Evolutionary conservation across 2,113 vertebrate genomes (phyloP), one percentile per base, ranked within the genome.

Genomic region (Elgaria multicarinata): DNA sequence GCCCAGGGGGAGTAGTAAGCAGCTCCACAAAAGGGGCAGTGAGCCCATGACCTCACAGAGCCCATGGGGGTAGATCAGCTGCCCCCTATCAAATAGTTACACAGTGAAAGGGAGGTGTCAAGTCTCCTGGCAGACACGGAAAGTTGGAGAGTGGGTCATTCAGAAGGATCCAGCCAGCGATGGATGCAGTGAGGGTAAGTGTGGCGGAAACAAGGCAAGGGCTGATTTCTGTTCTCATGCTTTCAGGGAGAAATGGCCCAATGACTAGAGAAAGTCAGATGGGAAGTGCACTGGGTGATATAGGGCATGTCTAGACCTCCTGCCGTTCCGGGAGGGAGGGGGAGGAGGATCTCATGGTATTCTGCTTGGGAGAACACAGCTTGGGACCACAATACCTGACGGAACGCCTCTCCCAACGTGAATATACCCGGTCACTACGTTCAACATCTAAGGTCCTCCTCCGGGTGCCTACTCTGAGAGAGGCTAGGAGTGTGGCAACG

Each of bases 41-140:
- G 55, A 2, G 22, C 87, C 39, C 87, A 74, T 28, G 79, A 88
- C 87, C 53, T 88, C 87, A 88, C 33, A 88, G 87, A 75, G 69
- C 24, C 84, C 44, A n/a, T n/a, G n/a, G 84, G n/a, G n/a, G 12
- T 6, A 18, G 20, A 74, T 28, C 33, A 62, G 22, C 50, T 88
- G 78, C 13, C 69, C n/a, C 87, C 79, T 74, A 58, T 53, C 87
- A 74, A 88, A 82, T 62, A 81, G 64, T 53, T 82, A 33, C 46
- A 31, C 46, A 44, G 64, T 53, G 1, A 46, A 90, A 84, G 36
- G 69, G 50, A 79, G 62, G 8, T 10, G 20, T 1, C 26, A 42
- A 72, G 24, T n/a, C 53, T 85, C 58, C 16, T 22, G 8, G 3
- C 71, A 88, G 76, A 36, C 36, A 74, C 14, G 28, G 53, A 55